phyloP scores from a whole-genome alignment of 2,888 invertebrate species.

The Metellina segmentata region DNA sequence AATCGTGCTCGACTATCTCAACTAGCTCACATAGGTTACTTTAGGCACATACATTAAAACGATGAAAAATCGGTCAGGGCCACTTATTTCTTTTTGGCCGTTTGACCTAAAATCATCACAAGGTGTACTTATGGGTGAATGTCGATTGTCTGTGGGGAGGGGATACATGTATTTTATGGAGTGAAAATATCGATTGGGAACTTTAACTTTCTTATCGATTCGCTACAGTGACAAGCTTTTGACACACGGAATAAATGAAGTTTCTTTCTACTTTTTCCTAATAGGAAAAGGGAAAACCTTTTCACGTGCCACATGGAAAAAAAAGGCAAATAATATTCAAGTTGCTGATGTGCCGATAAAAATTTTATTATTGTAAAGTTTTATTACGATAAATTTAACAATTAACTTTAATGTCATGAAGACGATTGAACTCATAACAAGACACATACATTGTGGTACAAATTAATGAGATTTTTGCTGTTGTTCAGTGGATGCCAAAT shows the following conservation, averaged over 20 bases:
- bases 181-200: background rate
- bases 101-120: background rate
- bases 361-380: too few species aligned
- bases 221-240: background rate
- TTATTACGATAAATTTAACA: too few species aligned
- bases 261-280: background rate
- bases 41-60: background rate
- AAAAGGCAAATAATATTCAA: too few species aligned
- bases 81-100: background rate
- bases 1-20: background rate
- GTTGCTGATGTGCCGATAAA: too few species aligned
- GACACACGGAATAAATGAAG: background rate
- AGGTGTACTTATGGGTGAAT: background rate
- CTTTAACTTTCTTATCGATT: background rate
- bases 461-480: too few species aligned
- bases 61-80: background rate
- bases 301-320: too few species aligned
- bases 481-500: too few species aligned
- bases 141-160: background rate
- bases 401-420: too few species aligned
- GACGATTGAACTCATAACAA: too few species aligned
- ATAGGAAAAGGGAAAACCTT: background rate
- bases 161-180: background rate
- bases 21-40: background rate
- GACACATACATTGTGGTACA: too few species aligned